Evolutionary conservation across 2,888 invertebrate genomes (phyloP), one percentile per base, ranked within the genome.

Genomic region (Heliconius hortense): DNA sequence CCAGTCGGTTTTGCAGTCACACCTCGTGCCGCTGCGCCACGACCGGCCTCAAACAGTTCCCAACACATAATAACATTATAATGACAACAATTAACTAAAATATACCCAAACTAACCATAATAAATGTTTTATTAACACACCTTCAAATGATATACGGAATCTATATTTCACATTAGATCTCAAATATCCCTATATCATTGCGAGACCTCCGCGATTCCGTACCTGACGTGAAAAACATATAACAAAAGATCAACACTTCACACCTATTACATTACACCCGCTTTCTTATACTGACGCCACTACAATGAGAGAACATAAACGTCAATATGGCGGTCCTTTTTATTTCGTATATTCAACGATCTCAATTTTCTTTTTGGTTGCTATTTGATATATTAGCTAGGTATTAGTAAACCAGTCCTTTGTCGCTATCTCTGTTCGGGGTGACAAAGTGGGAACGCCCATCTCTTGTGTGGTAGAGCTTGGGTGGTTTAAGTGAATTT

Each of bases 361-460:
- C 83, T 83, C 80, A 81, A 83, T 84, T 83, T 82, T 82, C 79
- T 88, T 88, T 83, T 87, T 88, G 86, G 84, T 84, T 85, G 81
- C 83, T 86, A 83, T 90, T 89, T 91, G 93, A 93, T 92, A 89
- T 89, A 93, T 93, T 91, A 89, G 91, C 89, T 84, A 89, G 89
- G 93, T 93, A 93, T 94, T 93, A 91, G 92, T 82, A 89, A 90
- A 90, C 84, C 87, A 85, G 85, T 86, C 83, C 86, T 90, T 90
- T 87, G 88, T 76, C 77, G 78, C 79, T 87, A 83, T 88, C 80
- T 87, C 81, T 85, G 81, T 76, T 82, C 84, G 78, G 86, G 82
- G 87, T 91, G 91, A 93, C 91, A 93, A 90, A 89, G 90, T 88
- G 87, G 92, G 80, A 83, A 92, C 93, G 93, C 93, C 94, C 92